Evolutionary conservation across 2,888 invertebrate genomes (phyloP), one percentile per base, ranked within the genome.

Genomic region (Leptarthrus brevirostris): DNA sequence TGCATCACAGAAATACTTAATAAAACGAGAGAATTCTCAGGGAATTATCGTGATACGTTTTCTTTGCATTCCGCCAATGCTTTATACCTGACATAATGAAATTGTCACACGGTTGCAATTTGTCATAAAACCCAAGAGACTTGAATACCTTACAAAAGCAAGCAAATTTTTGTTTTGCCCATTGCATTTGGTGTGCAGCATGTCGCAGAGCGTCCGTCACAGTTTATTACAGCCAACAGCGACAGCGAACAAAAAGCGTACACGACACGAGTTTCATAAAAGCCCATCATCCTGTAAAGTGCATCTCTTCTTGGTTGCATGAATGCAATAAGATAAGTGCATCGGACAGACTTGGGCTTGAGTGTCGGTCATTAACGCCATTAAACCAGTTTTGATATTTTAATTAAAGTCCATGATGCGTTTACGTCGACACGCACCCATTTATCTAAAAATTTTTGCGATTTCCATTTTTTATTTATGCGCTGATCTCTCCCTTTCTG

Each of bases 371-470:
- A 84, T 84, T 84, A 83, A 81, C 82, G 83, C 83, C 80, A 83
- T 84, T 84, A 84, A 84, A 84, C 83, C 83, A 81, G 83, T 83
- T 84, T 82, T 83, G 83, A 84, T 84, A 84, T 83, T 83, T 84
- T 84, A 84, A 84, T 84, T 84, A 84, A 83, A 83, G 79, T 74
- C 58, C 76, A 56, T 77, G 76, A 54, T 75, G 76, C 76, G 75
- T 77, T 77, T 75, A 77, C 75, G 78, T 76, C 71, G 71, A 71
- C 71, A 71, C 71, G 54, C 71, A 71, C 71, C 40, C 40, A 71
- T 71, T 71, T 71, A 71, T 71, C 71, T 71, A 53, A 56, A 16
- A 30, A 20, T 54, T 71, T 71, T 49, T 36, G 24, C 44, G 64
- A 47, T 47, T 24, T 26, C 16, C 10, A 10, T 36, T 64, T 64